phyloP scores from a whole-genome alignment of 2,797 vertebrate species.

The Rhynchonycteris naso region DNA sequence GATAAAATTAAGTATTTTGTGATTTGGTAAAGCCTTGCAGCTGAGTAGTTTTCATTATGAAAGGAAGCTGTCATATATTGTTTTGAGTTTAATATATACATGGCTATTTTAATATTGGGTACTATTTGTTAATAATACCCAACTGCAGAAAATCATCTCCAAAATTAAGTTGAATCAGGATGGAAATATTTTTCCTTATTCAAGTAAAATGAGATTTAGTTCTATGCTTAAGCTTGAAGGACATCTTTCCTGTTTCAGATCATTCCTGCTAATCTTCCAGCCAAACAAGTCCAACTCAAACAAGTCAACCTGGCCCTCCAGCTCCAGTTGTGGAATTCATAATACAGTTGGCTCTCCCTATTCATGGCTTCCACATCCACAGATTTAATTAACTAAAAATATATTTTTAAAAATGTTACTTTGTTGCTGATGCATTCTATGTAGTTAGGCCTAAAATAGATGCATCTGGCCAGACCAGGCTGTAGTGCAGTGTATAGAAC shows the following conservation, averaged over 20 bases:
- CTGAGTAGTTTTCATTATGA: neutral
- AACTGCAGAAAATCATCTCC: neutral
- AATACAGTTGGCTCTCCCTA: neutral
- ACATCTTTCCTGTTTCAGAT: neutral
- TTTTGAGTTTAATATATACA: neutral
- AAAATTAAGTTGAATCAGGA: conserved; percentile 15
- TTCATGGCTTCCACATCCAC: neutral
- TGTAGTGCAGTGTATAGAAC: too few species aligned
- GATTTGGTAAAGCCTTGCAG: neutral
- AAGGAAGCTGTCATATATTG: neutral
- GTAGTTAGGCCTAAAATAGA: neutral
- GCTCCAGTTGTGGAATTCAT: neutral
- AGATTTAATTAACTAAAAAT: neutral
- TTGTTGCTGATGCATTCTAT: neutral
- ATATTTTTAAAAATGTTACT: neutral
- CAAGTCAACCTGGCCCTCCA: neutral
- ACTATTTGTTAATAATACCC: conserved; percentile 5
- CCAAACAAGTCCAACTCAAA: neutral
- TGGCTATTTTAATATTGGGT: neutral
- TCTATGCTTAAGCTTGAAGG: neutral
- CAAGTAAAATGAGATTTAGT: neutral
- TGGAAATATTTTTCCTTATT: neutral
- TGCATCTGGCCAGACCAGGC: neutral
- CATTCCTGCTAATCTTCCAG: neutral
- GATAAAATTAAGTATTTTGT: neutral